phyloP scores from a whole-genome alignment of 1,140 invertebrate species.

The Formica exsecta region DNA sequence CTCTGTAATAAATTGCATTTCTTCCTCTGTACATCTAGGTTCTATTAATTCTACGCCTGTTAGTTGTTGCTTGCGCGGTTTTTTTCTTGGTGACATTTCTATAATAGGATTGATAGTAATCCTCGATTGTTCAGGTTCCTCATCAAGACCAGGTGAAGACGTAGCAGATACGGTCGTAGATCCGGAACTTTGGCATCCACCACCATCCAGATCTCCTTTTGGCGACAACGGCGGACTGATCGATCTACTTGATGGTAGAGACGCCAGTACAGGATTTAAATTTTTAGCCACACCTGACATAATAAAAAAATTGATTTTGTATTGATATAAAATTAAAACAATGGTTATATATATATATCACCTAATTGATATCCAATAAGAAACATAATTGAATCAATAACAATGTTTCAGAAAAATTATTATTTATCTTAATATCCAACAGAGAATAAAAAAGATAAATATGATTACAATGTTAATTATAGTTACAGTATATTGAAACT shows the following conservation, averaged over 20 bases:
- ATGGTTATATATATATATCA: neutral
- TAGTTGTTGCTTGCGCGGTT: conserved; percentile 86
- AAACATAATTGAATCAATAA: neutral
- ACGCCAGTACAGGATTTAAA: conserved; percentile 87
- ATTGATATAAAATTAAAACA: conserved; percentile 41
- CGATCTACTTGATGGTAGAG: conserved; percentile 86
- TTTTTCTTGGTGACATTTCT: conserved; percentile 87
- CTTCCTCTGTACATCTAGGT: conserved; percentile 88
- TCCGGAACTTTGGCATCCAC: conserved; percentile 88
- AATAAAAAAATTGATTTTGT: conserved; percentile 49
- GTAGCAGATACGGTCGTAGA: conserved; percentile 93
- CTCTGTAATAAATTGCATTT: conserved; percentile 90
- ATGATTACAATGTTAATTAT: neutral
- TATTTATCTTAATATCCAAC: neutral
- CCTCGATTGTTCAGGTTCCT: conserved; percentile 87
- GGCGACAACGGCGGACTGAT: conserved; percentile 86
- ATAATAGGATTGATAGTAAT: conserved; percentile 81
- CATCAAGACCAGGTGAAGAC: conserved; percentile 91
- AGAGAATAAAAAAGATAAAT: neutral
- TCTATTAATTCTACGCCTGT: conserved; percentile 84
- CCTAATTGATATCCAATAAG: neutral
- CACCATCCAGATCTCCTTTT: conserved; percentile 84
- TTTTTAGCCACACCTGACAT: conserved; percentile 86
- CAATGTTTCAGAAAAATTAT: neutral
- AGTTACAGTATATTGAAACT: neutral